These are phyloP conservation scores for Myotis vivesi DNA, from an alignment of 2,797 vertebrate genomes.

Conservation along the genomic window DNA sequence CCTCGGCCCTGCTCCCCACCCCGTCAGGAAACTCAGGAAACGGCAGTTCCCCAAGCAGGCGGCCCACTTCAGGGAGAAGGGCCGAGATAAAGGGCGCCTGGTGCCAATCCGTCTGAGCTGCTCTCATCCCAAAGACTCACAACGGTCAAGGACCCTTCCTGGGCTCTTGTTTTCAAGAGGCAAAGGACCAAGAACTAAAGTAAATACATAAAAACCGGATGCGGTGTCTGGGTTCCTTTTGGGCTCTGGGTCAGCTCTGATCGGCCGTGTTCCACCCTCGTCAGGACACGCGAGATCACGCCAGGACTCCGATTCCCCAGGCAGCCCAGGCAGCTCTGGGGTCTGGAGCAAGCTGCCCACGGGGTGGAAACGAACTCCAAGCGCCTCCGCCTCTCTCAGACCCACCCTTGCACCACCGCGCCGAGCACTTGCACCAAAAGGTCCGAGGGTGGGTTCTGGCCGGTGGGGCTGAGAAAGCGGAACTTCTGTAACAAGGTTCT, in stretches of 20 bases:
- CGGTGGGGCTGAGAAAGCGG: background rate
- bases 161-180: background rate
- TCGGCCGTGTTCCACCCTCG: background rate
- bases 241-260: background rate
- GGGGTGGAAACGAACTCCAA: background rate
- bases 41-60: background rate
- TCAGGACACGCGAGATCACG: background rate
- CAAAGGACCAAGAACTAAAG: background rate
- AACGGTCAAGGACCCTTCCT: background rate
- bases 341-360: background rate
- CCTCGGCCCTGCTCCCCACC: background rate
- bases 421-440: background rate
- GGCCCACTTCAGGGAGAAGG: background rate
- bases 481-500: background rate
- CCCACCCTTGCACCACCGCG: background rate
- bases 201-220: background rate
- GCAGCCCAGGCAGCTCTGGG: background rate
- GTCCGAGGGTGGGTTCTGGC: background rate
- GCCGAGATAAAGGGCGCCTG: background rate
- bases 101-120: background rate
- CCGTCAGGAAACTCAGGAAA: background rate
- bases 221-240: background rate
- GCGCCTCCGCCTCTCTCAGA: background rate
- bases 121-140: background rate
- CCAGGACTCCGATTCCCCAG: background rate